Evolutionary conservation across 2,888 invertebrate genomes (phyloP), one percentile per base, ranked within the genome.

Genomic region (Erynnis tages): DNA sequence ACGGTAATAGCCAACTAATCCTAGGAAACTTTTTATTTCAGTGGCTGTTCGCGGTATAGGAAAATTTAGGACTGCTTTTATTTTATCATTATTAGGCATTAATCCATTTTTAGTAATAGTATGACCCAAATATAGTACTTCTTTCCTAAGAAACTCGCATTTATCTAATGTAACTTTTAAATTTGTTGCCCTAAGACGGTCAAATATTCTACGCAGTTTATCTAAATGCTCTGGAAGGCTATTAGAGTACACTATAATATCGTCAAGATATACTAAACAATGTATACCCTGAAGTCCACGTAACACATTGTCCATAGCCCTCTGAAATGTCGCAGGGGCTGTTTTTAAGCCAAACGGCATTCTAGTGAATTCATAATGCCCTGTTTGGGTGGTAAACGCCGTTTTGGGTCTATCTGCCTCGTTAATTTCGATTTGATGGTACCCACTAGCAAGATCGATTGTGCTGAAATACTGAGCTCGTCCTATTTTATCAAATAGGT

Each of bases 271-370:
- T 0, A 73, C 65, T 5, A 73, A 57, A 45, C 69, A 74, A 57
- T 69, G 61, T 3, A 61, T 54, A 0, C 68, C 69, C 58, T 66
- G 66, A 10, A 77, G 34, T 2, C 73, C 75, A 14, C 62, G 37
- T 6, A 81, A 49, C 0, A 79, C 65, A 47, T 59, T 66, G 34
- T 78, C 68, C 76, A 79, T 79, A 0, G 73, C 53, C 2, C 76
- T 44, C 59, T 79, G 78, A 45, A 82, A 79, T 0, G 77, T 76
- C 1, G 71, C 68, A 0, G 82, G 80, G 1, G 79, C 77, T 0
- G 54, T 61, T 34, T 58, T 61, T 10, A 67, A 19, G 0, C 65
- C 66, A 40, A 71, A 66, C 0, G 64, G 66, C 62, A 66, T 66
- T 6, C 65, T 35, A 0, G 27, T 23, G 13, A 67, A 68, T 52